Base-by-base conservation (phyloP, 2,113 vertebrate genomes). In the Atractosteus spatula region DNA sequence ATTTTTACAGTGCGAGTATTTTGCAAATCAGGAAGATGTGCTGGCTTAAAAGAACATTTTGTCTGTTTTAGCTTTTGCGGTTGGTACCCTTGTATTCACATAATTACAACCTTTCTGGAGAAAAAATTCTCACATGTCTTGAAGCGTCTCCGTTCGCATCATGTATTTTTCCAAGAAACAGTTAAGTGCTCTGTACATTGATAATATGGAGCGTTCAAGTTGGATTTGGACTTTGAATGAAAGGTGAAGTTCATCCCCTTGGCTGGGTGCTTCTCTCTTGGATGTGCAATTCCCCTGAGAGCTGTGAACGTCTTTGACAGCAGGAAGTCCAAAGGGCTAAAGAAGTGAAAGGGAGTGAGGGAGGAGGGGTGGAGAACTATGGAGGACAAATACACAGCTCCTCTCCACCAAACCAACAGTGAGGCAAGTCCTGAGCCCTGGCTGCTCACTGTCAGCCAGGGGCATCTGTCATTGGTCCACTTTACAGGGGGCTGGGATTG, bases 391-490 rank as follows among this genome's bases (percentile, higher is more conserved):
- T 12, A n/a, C 56, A 59, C 7, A 43, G 64, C 43, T 66, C 42
- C 66, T 5, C 43, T 61, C 29, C 13, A 64, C 69, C 51, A 57
- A 69, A 57, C 68, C 72, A 64, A 75, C 67, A 47, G 55, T 4
- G 44, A 57, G 70, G 68, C 56, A 67, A 56, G 68, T 62, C 62
- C 59, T 17, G 68, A 62, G 73, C 65, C 74, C 69, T 8, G 29
- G 11, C 63, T 67, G 5, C 66, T 42, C 63, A n/a, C 72, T 74
- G 71, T 79, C 70, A 75, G 63, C 62, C 68, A 67, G 69, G 76
- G 72, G 78, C 74, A 75, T 71, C 76, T 74, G 69, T 73, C 78
- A 74, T 69, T 76, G 69, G 44, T 62, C 55, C 68, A 66, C 61
- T 66, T 13, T 67, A 70, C 41, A 56, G 71, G 72, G 62, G 13